Base-by-base conservation (phyloP, 2,113 vertebrate species). In the Nothoprocta perdicaria region DNA sequence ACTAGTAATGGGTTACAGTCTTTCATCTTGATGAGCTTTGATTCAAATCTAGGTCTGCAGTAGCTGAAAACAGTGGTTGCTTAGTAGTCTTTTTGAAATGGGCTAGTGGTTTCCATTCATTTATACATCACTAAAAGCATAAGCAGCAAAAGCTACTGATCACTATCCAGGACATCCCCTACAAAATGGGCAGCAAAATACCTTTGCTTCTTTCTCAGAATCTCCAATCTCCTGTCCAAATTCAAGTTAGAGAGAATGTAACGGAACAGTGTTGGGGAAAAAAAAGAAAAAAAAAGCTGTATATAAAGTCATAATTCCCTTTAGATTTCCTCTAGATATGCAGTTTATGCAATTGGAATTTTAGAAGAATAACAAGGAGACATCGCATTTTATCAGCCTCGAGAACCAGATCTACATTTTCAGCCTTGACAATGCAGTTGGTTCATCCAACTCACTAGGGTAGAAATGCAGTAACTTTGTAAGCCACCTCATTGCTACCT, bases 31-130 rank as follows among this genome's bases (percentile, higher is more conserved):
- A 91, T 83, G 79, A 26, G 52, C 72, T 92, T 91, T 93, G 72
- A 93, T 92, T 95, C 80, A 89, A 89, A 95, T 92, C 79, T 96
- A 90, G 92, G 94, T 93, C 91, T 93, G 81, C 79, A 91, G 50
- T 31, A 80, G 88, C 82, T 8, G 17, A 88, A 93, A 85, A 9
- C 38, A n/a, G n/a, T 53, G 48, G 48, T 38, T 71, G 68, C n/a
- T 53, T 38, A 53, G 24, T 27, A 40, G 38, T n/a, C 38, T 52
- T 35, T 71, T 38, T 83, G 76, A 91, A 89, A 91, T 35, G 26
- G 78, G 52, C 72, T 75, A 87, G 68, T 75, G 43, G 52, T 40
- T 93, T 94, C 46, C n/a, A 53, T 83, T 87, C 57, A 91, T 65
- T 85, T 65, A 57, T 1, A 78, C 8, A 57, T 29, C 18, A 63